A percentile compares a stretch with the other conserved stretches of the same genome.
Evolutionary conservation across 2,797 vertebrate genomes (phyloP).

Genomic region (Pseudotriccus pelzelni): DNA sequence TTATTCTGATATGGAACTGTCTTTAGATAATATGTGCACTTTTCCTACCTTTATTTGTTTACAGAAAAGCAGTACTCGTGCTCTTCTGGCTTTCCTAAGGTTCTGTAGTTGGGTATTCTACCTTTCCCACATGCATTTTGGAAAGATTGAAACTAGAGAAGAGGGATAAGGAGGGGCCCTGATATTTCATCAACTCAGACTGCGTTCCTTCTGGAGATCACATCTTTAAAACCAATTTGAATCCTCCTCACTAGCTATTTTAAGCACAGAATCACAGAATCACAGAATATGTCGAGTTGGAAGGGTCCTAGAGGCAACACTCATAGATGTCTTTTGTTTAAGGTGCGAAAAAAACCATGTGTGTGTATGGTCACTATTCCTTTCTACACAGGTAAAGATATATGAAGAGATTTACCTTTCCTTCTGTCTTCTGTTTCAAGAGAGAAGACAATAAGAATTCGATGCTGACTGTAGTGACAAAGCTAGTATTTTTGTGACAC

Average conservation of each 20-base stretch:
- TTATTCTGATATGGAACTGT: neutral
- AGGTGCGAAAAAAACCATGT: neutral
- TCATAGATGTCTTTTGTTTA: neutral
- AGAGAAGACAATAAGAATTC: neutral
- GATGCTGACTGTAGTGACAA: neutral
- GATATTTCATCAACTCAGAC: neutral
- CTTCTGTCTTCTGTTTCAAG: neutral
- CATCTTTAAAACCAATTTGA: neutral
- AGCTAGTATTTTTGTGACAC: neutral
- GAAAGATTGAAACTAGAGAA: neutral
- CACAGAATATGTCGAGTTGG: neutral
- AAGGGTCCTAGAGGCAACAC: neutral
- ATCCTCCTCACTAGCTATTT: neutral
- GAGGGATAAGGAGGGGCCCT: neutral
- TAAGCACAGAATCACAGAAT: neutral
- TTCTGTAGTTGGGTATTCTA: neutral
- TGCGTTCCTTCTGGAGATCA: rapidly evolving
- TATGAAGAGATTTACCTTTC: neutral
- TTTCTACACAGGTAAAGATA: neutral
- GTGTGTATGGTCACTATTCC: neutral
- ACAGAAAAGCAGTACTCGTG: neutral
- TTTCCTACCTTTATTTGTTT: neutral
- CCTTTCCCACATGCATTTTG: neutral
- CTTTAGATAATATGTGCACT: rapidly evolving
- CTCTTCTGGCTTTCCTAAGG: neutral